Evolutionary conservation across 2,113 vertebrate species (phyloP).

Genomic region (Hoplias malabaricus): DNA sequence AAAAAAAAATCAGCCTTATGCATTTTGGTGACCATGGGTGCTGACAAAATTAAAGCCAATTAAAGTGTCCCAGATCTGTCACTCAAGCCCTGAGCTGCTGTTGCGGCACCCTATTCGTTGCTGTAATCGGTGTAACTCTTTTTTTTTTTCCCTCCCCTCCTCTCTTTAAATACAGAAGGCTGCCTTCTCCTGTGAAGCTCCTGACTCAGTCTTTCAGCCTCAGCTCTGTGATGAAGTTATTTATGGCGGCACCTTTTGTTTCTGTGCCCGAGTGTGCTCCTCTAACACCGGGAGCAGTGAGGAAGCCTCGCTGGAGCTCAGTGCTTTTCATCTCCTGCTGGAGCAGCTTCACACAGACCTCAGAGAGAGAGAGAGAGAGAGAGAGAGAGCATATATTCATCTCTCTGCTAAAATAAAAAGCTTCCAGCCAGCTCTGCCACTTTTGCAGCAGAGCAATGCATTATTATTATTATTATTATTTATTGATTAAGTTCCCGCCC

Average conservation of each 20-base stretch:
- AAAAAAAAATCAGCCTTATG: not conserved
- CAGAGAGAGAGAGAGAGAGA: slow-evolving; percentile 16
- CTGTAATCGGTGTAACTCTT: too few relatives aligned
- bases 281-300: slow-evolving; percentile 23
- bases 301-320: slow-evolving; percentile 53
- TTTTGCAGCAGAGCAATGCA: slow-evolving; percentile 12
- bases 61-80: slow-evolving; percentile 33
- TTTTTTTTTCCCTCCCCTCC: too few relatives aligned
- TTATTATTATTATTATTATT: too few relatives aligned
- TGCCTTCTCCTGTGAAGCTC: slow-evolving; percentile 10
- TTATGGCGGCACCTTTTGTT: slow-evolving; percentile 69
- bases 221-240: slow-evolving; percentile 65
- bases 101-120: slow-evolving; percentile 10
- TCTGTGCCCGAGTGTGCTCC: slow-evolving; percentile 43
- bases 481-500: not conserved
- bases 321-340: slow-evolving; percentile 67
- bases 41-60: slow-evolving; percentile 39
- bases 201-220: slow-evolving; percentile 29
- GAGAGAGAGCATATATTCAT: slow-evolving; percentile 12
- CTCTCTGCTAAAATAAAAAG: slow-evolving; percentile 33
- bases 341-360: slow-evolving; percentile 56
- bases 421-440: slow-evolving; percentile 24
- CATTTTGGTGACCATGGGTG: not conserved
- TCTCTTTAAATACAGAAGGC: not conserved
- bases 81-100: slow-evolving; percentile 3